phyloP scores from a whole-genome alignment of 2,113 vertebrate species.

The Aythya baeri region DNA sequence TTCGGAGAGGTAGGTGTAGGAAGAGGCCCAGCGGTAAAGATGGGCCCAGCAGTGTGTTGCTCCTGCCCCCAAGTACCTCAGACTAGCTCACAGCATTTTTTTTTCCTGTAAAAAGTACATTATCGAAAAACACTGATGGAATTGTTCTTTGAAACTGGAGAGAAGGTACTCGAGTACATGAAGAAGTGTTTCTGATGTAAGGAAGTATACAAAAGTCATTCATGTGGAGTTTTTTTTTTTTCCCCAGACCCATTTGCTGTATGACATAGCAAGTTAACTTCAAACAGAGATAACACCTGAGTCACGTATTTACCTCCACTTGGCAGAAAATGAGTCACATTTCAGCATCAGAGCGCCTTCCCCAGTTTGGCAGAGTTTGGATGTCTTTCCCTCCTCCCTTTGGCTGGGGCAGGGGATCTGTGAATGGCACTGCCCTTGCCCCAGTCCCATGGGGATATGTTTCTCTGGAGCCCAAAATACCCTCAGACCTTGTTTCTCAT shows the following conservation, averaged over 20 bases:
- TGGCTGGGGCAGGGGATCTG: not conserved
- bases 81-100: not conserved
- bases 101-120: not conserved
- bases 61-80: not conserved
- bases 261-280: not conserved
- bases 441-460: not conserved
- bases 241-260: not conserved
- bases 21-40: fast-evolving
- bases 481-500: not conserved
- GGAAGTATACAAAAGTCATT: not conserved
- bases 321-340: not conserved
- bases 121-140: not conserved
- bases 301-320: not conserved
- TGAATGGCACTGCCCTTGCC: not conserved
- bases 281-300: not conserved
- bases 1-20: not conserved
- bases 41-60: fast-evolving
- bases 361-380: fast-evolving
- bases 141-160: not conserved
- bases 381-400: not conserved
- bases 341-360: not conserved
- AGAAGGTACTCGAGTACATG: not conserved
- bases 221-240: fast-evolving
- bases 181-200: not conserved
- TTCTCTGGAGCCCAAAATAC: too few species aligned